Evolutionary conservation across 2,113 vertebrate genomes (phyloP), one percentile per base, ranked within the genome.

Genomic region (Lanius collurio): DNA sequence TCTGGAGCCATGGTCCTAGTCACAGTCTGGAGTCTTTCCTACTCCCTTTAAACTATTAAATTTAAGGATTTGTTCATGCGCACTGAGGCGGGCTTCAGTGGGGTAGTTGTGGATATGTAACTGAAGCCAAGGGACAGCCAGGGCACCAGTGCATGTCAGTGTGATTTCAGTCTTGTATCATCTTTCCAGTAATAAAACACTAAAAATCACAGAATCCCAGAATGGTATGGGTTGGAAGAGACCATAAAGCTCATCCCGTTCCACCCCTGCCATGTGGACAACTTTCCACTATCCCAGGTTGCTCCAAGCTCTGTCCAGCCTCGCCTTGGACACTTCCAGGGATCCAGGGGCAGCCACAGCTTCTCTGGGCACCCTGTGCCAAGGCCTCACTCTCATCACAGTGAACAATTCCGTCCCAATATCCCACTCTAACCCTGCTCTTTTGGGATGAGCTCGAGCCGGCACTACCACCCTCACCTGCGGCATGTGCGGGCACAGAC

Each of bases 111-210:
- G 55, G 50, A 27, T 1, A 1, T 0, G 9, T 22, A 33, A 50
- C 8, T 3, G 4, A 71, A 30, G 31, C 2, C 12, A 44, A 83
- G 14, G 70, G 35, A 59, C 46, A 53, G 15, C 15, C 18, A 19
- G 46, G 23, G 18, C 31, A 27, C 41, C 46, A 14, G 53, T 0
- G 0, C 17, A 1, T 5, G 5, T 4, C 14, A 18, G 35, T 56
- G 22, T 4, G 5, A 21, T n/a, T 75, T 52, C 53, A 56, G 78
- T 19, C 33, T 41, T 11, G 3, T 3, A 11, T 27, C 57, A 20
- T 0, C 0, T 63, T 57, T 55, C 5, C 12, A 39, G 2, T 7
- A 26, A 47, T 12, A 30, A 44, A 79, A 27, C n/a, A 50, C 7
- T 13, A 50, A n/a, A 46, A 60, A 39, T 77, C 33, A 33, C 8